Evolutionary conservation across 2,113 vertebrate species (phyloP).

Genomic region (Talpa occidentalis): DNA sequence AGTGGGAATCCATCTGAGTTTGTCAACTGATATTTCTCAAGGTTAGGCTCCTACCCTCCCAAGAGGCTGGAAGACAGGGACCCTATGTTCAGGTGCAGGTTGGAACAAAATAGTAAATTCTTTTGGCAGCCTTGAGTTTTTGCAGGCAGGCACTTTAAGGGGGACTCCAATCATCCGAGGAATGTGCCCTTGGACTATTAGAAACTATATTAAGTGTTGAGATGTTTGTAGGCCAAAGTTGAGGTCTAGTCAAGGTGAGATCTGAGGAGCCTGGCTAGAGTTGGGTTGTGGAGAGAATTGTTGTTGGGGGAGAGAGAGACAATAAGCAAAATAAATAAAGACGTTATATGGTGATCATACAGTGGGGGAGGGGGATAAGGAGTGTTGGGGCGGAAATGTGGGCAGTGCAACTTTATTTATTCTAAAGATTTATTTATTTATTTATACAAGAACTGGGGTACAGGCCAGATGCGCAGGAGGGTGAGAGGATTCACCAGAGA

Average conservation of each 20-base stretch:
- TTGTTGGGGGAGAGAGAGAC: not conserved
- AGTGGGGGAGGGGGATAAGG: accelerated
- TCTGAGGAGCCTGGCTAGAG: not conserved
- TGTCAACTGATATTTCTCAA: not conserved
- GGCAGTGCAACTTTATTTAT: not conserved
- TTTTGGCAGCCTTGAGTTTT: not conserved
- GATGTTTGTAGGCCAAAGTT: not conserved
- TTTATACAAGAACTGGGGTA: too few species aligned
- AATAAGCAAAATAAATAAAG: not conserved
- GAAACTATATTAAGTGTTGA: not conserved
- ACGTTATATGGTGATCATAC: not conserved
- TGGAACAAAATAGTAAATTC: not conserved
- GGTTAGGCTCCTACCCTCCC: not conserved
- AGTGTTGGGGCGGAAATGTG: not conserved
- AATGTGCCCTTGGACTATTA: not conserved
- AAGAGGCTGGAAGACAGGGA: not conserved
- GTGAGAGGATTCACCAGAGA: too few species aligned
- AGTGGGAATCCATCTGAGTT: not conserved
- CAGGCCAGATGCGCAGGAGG: too few species aligned
- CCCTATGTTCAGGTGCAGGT: not conserved
- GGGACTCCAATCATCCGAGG: not conserved
- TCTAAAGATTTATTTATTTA: too few species aligned
- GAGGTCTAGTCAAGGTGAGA: not conserved
- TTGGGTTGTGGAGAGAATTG: not conserved
- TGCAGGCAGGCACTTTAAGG: not conserved